Percentiles rank a stretch among this genome's conserved stretches.
These are phyloP conservation scores for Megaleporinus macrocephalus DNA, from an alignment of 2,113 vertebrate species.

Conservation along the genomic window DNA sequence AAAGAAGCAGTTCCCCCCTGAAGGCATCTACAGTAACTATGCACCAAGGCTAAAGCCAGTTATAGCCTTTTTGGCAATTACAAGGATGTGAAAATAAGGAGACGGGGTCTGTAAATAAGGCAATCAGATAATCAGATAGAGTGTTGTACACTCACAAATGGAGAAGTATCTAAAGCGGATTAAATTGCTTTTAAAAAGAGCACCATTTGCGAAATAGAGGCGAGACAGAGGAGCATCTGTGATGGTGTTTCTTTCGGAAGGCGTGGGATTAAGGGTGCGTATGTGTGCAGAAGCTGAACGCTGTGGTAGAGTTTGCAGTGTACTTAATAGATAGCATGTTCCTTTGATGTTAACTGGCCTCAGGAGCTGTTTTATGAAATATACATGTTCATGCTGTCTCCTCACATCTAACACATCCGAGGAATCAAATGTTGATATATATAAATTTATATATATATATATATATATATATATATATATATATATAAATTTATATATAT, in stretches of 20 bases:
- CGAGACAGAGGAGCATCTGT: too few relatives aligned
- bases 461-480: too few relatives aligned
- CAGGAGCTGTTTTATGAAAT: neutral
- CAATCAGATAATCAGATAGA: neutral
- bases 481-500: too few relatives aligned
- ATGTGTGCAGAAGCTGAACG: slow-evolving; percentile 10
- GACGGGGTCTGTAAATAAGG: neutral
- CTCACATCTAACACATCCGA: neutral
- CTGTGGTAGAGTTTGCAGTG: neutral
- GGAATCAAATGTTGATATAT: too few relatives aligned
- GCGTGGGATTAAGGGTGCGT: neutral
- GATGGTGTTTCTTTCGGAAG: neutral
- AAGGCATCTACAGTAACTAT: too few relatives aligned
- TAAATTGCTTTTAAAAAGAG: neutral
- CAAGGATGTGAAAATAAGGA: neutral
- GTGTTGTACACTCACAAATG: neutral
- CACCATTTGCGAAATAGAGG: neutral
- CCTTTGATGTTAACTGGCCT: too few relatives aligned
- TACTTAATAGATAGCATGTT: neutral
- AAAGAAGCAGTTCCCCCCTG: neutral
- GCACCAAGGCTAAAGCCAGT: neutral
- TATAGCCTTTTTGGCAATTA: neutral
- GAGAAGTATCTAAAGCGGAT: neutral
- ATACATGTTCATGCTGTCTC: neutral
- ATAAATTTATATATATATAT: too few relatives aligned